Evolutionary conservation across 2,797 vertebrate species (phyloP).

Genomic region (Acanthis flammea): DNA sequence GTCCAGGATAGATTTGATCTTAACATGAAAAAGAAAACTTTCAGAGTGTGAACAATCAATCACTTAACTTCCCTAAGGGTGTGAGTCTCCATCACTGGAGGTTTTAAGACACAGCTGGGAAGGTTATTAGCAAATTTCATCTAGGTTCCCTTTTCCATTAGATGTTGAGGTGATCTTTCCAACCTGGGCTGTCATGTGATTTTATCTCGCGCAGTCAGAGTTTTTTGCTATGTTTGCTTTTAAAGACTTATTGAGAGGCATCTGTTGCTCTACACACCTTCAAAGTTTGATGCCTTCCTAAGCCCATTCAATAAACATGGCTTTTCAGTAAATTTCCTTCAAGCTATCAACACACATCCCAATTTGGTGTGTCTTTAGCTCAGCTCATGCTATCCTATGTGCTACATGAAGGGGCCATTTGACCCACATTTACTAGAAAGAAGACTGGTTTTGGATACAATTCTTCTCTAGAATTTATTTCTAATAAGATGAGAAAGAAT

Average conservation of each 20-base stretch:
- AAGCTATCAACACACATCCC: neutral
- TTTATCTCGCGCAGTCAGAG: neutral
- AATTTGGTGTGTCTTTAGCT: neutral
- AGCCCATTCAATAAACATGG: neutral
- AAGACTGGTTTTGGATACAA: neutral
- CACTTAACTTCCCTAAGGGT: neutral
- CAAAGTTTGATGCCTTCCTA: neutral
- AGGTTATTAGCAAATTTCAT: neutral
- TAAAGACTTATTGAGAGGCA: neutral
- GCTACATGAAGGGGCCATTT: neutral
- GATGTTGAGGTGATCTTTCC: neutral
- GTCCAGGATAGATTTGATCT: neutral
- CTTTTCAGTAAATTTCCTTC: neutral
- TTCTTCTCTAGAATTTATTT: neutral
- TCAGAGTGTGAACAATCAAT: neutral
- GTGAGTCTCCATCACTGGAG: neutral
- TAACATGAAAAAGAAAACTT: neutral
- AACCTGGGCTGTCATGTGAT: neutral
- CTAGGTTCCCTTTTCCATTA: neutral
- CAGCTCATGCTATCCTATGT: neutral
- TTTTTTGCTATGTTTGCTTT: neutral
- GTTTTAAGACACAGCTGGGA: neutral
- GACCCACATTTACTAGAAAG: neutral
- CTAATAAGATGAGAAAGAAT: neutral
- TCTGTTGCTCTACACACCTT: neutral